These are phyloP conservation scores for Physella acuta DNA, from an alignment of 1,140 invertebrate genomes.

Conservation along the genomic window DNA sequence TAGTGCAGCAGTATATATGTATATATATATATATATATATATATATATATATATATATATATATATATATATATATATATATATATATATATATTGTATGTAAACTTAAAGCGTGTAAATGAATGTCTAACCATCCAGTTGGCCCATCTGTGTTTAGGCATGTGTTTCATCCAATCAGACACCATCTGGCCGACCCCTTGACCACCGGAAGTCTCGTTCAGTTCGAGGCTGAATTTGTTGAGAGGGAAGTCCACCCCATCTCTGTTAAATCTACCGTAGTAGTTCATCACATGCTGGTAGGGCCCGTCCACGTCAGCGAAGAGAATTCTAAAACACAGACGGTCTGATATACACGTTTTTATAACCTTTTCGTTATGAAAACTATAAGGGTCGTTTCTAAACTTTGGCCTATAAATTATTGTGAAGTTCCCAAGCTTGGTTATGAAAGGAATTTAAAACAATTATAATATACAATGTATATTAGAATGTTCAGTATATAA, in stretches of 20 bases:
- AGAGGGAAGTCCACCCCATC: constrained; percentile 42
- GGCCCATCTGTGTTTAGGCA: constrained; percentile 35
- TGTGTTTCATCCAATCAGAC: constrained; percentile 28
- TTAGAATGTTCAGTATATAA: too few relatives aligned
- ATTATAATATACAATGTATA: too few relatives aligned
- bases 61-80: constrained; percentile 11
- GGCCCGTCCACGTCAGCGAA: constrained; percentile 35
- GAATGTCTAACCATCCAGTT: constrained; percentile 19
- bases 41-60: background rate
- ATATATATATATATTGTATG: constrained; percentile 10
- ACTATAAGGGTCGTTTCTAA: too few relatives aligned
- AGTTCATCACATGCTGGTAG: constrained; percentile 30
- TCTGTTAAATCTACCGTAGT: constrained; percentile 41
- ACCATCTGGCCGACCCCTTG: constrained; percentile 29
- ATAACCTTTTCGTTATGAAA: too few relatives aligned
- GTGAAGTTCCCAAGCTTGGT: too few relatives aligned
- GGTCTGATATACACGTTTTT: too few relatives aligned
- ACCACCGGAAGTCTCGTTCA: constrained; percentile 23
- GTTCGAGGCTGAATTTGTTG: constrained; percentile 28
- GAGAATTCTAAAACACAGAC: constrained; percentile 31
- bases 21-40: background rate
- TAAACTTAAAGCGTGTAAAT: background rate
- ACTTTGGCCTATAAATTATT: too few relatives aligned
- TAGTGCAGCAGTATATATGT: background rate
- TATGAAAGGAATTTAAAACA: too few relatives aligned